Base-by-base conservation (phyloP, 2,113 vertebrate species). In the Melanotaenia duboulayi region DNA sequence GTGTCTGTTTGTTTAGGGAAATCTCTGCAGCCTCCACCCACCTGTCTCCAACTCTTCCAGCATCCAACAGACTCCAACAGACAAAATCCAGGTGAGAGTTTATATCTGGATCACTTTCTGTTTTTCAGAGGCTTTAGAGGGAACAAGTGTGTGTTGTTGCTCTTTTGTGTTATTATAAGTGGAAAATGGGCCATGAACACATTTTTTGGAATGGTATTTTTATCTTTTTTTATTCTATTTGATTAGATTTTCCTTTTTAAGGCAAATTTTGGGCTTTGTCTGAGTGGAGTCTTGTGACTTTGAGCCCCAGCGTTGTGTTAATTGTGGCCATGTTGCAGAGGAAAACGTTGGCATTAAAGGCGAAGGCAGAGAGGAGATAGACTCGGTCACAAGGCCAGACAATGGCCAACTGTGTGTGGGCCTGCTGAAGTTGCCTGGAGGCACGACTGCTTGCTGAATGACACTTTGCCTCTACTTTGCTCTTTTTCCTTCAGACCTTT, bases 1-100 rank as follows among this genome's bases (percentile, higher is more conserved):
- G 5, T 48, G 14, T 73, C 6, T 87, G 90, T 91, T 93, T 94
- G 90, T 92, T 90, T 93, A 93, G 87, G 92, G 89, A 93, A 94
- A 94, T 93, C 89, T 86, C 87, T 56, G 84, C 87, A 87, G 65
- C 59, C 44, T 50, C 71, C 50, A 28, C 62, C 59, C 81, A 72
- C 65, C 60, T 81, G 80, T 51, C n/a, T 14, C 52, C 76, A 63
- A 35, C 66, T 83, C 61, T 28, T 25, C 44, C 63, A 46, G 58
- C 52, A 16, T 74, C 75, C 90, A 85, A 88, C 82, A 10, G 54
- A 83, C 75, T 71, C 50, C 71, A 91, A 87, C 83, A 51, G 90
- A 85, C 74, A 80, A 64, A 61, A 69, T 74, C 42, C 84, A 90
- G 87, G 88, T 87, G 81, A 82, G 89, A 58, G 56, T 65, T 52